These are phyloP conservation scores for Sinhomidia bicolor DNA, from an alignment of 2,888 invertebrate genomes.

Conservation along the genomic window DNA sequence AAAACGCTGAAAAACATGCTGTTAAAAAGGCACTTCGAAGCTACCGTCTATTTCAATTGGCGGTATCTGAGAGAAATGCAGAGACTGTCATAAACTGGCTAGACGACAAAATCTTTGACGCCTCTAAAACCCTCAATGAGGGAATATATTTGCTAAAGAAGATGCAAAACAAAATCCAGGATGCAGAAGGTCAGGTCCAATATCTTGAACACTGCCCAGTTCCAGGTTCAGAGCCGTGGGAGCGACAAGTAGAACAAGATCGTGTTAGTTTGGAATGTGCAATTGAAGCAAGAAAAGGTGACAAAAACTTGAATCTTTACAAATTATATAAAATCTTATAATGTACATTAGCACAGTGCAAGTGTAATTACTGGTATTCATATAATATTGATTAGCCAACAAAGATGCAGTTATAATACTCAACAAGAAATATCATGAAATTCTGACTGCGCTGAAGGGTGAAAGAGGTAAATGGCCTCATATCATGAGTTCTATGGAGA, in stretches of 20 bases:
- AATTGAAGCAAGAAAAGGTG: slow-evolving; percentile 50
- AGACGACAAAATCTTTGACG: slow-evolving; percentile 64
- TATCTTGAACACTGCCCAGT: slow-evolving; percentile 51
- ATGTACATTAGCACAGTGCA: background rate
- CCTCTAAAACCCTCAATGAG: slow-evolving; percentile 51
- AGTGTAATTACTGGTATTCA: too few species aligned
- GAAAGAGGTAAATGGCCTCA: slow-evolving; percentile 62
- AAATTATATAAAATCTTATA: too few species aligned
- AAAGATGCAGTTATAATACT: slow-evolving; percentile 25
- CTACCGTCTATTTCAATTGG: slow-evolving; percentile 49
- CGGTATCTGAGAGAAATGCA: slow-evolving; percentile 41
- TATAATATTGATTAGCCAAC: slow-evolving; percentile 5
- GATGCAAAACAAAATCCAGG: slow-evolving; percentile 48
- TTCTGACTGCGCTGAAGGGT: background rate
- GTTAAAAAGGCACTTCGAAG: slow-evolving; percentile 58
- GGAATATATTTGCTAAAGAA: slow-evolving; percentile 7
- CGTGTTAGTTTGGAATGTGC: slow-evolving; percentile 9
- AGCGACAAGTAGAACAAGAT: slow-evolving; percentile 8
- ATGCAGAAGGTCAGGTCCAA: slow-evolving; percentile 40
- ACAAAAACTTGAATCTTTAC: too few species aligned
- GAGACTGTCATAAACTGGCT: slow-evolving; percentile 55
- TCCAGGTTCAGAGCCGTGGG: slow-evolving; percentile 55
- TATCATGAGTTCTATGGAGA: slow-evolving; percentile 22
- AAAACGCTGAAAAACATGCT: slow-evolving; percentile 48
- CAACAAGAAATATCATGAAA: slow-evolving; percentile 50